Base-by-base conservation (phyloP, 2,888 invertebrate species). In the Acheta domesticus region DNA sequence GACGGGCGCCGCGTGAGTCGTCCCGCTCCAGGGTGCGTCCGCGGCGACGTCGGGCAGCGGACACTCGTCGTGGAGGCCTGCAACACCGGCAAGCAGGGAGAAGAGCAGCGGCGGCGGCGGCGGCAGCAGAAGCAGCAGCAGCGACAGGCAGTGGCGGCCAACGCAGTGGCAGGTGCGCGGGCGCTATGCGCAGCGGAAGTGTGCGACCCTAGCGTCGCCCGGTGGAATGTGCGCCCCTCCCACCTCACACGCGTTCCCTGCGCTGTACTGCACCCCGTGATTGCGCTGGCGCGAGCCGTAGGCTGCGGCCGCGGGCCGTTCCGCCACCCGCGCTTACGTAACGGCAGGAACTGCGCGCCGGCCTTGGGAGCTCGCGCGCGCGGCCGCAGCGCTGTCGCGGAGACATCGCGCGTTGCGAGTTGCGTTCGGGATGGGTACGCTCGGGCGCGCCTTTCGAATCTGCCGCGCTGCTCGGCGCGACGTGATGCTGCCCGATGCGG, bases 311-410 rank as follows among this genome's bases (percentile, higher is more conserved):
- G 62, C 14, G 16, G 62, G 36, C 14, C 16, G 14, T 62, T 5
- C 62, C 62, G 62, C 62, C 16, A 19, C 14, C 4, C n/a, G 62
- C n/a, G 62, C 62, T 62, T 62, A 62, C 62, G 62, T 62, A 62
- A 62, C 62, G 62, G 62, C n/a, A 62, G 62, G 62, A 62, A 62
- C 62, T 62, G 62, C 62, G 62, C 62, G 11, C 62, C 62, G 62
- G n/a, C 62, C 16, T 62, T 62, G 62, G n/a, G 62, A 19, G 5
- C 62, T 2, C 62, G n/a, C 14, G 16, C n/a, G 62, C 16, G 62
- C 62, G 16, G n/a, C 14, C 16, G 62, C 62, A n/a, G n/a, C 36
- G 36, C 36, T 36, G 36, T 36, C 36, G 36, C 36, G 36, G 36
- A 36, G 36, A 23, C 23, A 2, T 23, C 23, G 23, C 23, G 2